Percentiles rank a stretch among this genome's conserved stretches.
phyloP scores from a whole-genome alignment of 2,797 vertebrate genomes.

The Pogoniulus pusillus region DNA sequence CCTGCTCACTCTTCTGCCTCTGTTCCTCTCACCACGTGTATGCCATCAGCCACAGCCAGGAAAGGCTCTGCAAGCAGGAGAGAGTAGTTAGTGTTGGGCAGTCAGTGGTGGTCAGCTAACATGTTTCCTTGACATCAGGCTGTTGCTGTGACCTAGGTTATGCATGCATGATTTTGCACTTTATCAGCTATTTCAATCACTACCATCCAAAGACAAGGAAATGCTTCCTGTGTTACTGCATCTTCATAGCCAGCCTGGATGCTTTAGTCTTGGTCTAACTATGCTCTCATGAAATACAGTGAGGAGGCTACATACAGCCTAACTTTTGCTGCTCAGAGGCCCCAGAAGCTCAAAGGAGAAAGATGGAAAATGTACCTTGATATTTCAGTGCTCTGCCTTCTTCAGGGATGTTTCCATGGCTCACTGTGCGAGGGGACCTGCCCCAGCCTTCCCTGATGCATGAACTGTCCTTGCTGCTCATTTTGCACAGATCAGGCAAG shows the following conservation, averaged over 20 bases:
- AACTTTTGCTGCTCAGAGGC: not conserved
- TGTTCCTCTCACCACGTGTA: not conserved
- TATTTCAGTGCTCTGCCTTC: not conserved
- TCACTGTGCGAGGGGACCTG: not conserved
- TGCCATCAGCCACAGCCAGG: not conserved
- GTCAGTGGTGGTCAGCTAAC: not conserved
- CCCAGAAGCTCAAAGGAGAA: not conserved
- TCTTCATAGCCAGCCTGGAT: not conserved
- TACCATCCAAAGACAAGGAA: not conserved
- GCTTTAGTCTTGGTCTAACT: not conserved
- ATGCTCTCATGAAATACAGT: not conserved
- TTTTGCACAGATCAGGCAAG: not conserved
- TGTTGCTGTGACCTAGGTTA: not conserved
- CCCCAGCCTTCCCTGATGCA: not conserved
- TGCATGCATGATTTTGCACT: not conserved
- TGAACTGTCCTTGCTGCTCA: not conserved
- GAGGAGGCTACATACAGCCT: not conserved
- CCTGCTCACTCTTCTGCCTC: not conserved
- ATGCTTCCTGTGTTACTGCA: rapidly evolving
- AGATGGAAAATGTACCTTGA: not conserved
- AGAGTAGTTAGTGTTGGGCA: not conserved
- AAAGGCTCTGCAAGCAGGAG: not conserved
- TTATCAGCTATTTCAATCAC: not conserved
- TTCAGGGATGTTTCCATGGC: not conserved
- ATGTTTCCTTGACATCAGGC: not conserved